These are phyloP conservation scores for Oeneis ivallda DNA, from an alignment of 2,888 invertebrate genomes.

Conservation along the genomic window DNA sequence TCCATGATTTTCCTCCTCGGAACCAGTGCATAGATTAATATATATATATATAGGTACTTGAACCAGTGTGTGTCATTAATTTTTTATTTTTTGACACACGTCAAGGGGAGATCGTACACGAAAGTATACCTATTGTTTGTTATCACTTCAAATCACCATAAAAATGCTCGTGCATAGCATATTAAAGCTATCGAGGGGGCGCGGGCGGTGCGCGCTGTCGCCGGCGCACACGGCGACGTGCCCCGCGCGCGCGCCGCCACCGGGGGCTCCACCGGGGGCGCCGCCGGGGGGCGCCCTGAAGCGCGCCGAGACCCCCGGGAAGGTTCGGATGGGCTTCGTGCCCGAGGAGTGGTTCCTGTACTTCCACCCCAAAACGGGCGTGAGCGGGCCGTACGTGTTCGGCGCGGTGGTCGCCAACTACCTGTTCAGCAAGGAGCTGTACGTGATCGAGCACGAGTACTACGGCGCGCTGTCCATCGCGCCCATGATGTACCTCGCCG, in stretches of 20 bases:
- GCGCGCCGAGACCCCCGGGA: slow-evolving; percentile 57
- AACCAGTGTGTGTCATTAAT: too few relatives aligned
- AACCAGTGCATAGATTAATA: too few relatives aligned
- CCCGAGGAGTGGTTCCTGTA: slow-evolving; percentile 86
- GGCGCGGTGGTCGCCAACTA: slow-evolving; percentile 89
- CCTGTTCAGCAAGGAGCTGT: slow-evolving; percentile 95
- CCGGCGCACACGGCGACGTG: slow-evolving; percentile 6
- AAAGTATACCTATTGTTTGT: too few relatives aligned
- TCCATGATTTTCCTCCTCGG: too few relatives aligned
- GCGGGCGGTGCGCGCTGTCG: not conserved
- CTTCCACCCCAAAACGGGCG: slow-evolving; percentile 94
- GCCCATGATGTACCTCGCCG: slow-evolving; percentile 79
- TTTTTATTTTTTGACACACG: too few relatives aligned
- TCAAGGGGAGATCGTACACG: too few relatives aligned
- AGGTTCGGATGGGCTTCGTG: slow-evolving; percentile 80
- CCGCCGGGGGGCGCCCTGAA: slow-evolving; percentile 38
- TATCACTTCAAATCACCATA: not conserved
- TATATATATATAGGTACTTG: too few relatives aligned
- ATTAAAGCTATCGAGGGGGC: not conserved
- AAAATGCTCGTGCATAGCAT: slow-evolving; percentile 1
- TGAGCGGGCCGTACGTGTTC: slow-evolving; percentile 94
- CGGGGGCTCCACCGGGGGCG: not conserved
- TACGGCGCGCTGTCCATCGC: slow-evolving; percentile 87
- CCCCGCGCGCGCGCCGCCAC: not conserved
- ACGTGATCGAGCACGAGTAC: slow-evolving; percentile 95